Conservation (phyloP, 2,888 invertebrate genomes). For the Limnephilus marmoratus region DNA sequence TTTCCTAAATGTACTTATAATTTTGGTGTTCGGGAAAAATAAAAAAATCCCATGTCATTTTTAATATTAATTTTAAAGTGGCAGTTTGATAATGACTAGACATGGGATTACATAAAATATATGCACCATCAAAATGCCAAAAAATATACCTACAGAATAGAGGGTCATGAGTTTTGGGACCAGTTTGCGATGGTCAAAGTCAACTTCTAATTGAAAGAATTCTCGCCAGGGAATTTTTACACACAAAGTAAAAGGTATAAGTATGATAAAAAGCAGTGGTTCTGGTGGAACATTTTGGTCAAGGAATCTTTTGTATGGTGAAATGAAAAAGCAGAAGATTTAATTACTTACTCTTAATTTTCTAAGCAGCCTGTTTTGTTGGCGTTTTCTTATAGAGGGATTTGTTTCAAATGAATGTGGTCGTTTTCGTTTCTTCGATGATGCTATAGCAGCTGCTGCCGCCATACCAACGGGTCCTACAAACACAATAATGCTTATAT, state of each 20-base stretch:
- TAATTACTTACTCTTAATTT: conserved; percentile 85
- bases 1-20: background rate
- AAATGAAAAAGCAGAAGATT: background rate
- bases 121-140: no score
- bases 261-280: background rate
- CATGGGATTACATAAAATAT: no score
- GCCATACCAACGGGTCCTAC: conserved; percentile 96
- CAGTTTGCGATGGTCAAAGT: background rate
- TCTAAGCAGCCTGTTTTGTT: conserved; percentile 93
- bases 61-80: background rate
- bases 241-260: background rate
- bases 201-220: background rate
- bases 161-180: no score
- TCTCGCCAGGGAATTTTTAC: background rate
- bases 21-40: background rate
- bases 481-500: conserved; percentile 4
- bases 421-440: conserved; percentile 95
- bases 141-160: no score
- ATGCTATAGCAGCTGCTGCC: conserved; percentile 97
- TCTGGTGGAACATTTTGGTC: no score
- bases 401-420: conserved; percentile 98
- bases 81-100: no score
- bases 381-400: conserved; percentile 96
- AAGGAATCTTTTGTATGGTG: background rate
- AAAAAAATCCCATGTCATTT: background rate